These are phyloP conservation scores for Caranx ignobilis DNA, from an alignment of 2,113 vertebrate species.

Conservation along the genomic window DNA sequence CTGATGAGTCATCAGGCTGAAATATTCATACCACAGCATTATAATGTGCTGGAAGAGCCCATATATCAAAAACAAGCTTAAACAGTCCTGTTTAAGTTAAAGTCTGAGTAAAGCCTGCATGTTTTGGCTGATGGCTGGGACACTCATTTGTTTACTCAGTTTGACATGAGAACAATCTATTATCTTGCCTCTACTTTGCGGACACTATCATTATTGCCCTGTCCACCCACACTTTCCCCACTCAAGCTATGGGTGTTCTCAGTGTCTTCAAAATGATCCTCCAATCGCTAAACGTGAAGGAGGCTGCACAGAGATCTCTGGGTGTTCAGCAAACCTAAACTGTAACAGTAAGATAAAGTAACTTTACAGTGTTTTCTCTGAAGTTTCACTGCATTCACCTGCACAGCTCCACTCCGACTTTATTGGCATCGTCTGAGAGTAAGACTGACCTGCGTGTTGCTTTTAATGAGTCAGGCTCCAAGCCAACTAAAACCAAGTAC, in stretches of 20 bases:
- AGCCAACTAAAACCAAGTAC: neutral
- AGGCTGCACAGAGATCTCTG: neutral
- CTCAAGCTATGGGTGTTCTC: neutral
- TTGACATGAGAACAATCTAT: neutral
- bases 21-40: neutral
- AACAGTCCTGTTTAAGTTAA: neutral
- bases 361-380: constrained; percentile 17
- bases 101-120: neutral
- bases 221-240: constrained; percentile 16
- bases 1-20: too few relatives aligned
- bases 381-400: constrained; percentile 13
- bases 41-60: neutral
- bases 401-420: constrained; percentile 3
- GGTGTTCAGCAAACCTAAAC: neutral
- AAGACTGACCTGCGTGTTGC: constrained; percentile 17
- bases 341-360: neutral
- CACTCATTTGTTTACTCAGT: neutral
- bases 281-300: neutral
- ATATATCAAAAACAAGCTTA: neutral
- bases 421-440: constrained; percentile 29
- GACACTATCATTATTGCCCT: neutral
- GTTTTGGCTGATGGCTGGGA: neutral
- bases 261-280: constrained; percentile 5
- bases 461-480: constrained; percentile 30
- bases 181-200: neutral